Conservation (phyloP, 2,888 invertebrate species). For the Nomada hirtipes region DNA sequence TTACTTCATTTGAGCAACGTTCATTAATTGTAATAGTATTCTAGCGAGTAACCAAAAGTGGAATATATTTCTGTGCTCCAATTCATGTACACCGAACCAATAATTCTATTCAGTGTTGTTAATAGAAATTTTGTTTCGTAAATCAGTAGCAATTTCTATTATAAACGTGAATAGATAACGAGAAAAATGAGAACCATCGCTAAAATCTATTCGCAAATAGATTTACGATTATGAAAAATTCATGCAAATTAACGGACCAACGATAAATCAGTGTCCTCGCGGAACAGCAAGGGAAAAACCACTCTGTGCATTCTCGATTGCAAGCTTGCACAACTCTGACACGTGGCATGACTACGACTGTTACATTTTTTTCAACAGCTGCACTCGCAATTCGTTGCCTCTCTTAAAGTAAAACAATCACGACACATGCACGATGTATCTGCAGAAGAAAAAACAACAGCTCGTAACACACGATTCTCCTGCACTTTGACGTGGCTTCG, state of each 20-base stretch:
- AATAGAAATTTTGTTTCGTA: too few species aligned
- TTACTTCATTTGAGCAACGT: too few species aligned
- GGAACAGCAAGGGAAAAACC: background rate
- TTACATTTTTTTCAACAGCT: conserved; percentile 32
- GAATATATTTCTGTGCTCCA: too few species aligned
- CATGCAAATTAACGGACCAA: conserved; percentile 16
- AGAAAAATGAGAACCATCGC: background rate
- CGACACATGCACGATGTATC: background rate
- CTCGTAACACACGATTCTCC: background rate
- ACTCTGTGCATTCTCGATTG: background rate
- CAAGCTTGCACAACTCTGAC: background rate
- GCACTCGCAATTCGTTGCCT: background rate
- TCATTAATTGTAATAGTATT: too few species aligned
- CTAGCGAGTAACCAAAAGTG: too few species aligned
- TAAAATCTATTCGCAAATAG: background rate
- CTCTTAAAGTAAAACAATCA: conserved; percentile 12
- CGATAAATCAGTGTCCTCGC: background rate
- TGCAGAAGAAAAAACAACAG: background rate
- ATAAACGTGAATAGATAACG: background rate
- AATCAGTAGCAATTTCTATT: too few species aligned
- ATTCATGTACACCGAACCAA: too few species aligned
- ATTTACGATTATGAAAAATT: conserved; percentile 19
- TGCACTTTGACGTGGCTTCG: background rate
- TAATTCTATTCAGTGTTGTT: too few species aligned
- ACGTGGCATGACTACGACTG: background rate